Conservation (phyloP, 1,140 invertebrate species). For the Drosophila athabasca region DNA sequence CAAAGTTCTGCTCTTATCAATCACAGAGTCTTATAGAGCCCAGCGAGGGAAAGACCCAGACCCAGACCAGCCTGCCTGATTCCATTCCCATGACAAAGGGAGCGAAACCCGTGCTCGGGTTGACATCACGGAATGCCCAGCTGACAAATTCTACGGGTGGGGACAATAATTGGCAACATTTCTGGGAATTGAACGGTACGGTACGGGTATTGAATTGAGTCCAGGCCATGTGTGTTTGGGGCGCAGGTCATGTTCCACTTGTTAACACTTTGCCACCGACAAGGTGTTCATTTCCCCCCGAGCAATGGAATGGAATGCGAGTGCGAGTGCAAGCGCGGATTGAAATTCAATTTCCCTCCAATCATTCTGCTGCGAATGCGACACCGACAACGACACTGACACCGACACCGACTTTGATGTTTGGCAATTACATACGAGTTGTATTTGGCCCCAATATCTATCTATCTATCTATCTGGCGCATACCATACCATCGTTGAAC, state of each 20-base stretch:
- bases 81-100: conserved; percentile 28
- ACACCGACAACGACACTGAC: neutral
- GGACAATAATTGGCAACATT: conserved; percentile 37
- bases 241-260: conserved; percentile 49
- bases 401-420: conserved; percentile 34
- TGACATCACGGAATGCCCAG: conserved; percentile 48
- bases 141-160: conserved; percentile 32
- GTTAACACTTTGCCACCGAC: conserved; percentile 33
- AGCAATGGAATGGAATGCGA: conserved; percentile 30
- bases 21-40: neutral
- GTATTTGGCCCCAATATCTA: neutral
- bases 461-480: no score
- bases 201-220: conserved; percentile 3
- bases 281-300: conserved; percentile 54
- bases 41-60: conserved; percentile 13
- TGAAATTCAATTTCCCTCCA: conserved; percentile 57
- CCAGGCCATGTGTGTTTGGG: conserved; percentile 5
- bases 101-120: conserved; percentile 7
- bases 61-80: neutral
- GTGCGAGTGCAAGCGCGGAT: conserved; percentile 32
- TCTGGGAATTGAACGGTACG: conserved; percentile 33
- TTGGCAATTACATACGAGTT: neutral
- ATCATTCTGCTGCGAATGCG: neutral
- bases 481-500: no score
- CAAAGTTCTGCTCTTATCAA: conserved; percentile 29